phyloP scores from a whole-genome alignment of 2,113 vertebrate species.

The Acanthisitta chloris region DNA sequence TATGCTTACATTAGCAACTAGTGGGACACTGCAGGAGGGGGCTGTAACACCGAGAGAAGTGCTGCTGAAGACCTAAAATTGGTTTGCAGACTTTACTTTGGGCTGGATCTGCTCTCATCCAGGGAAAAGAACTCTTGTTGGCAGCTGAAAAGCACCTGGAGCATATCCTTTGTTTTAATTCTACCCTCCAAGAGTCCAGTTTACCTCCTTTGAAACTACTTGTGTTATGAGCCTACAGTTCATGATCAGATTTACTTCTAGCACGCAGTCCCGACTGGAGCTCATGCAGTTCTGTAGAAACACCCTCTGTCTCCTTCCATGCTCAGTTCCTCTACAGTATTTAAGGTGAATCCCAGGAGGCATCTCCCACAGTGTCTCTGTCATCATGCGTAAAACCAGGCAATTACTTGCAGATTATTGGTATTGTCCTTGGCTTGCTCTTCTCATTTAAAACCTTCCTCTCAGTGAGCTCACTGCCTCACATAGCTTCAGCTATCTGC shows the following conservation, averaged over 20 bases:
- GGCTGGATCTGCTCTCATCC: background rate
- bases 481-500: constrained; percentile 33
- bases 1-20: background rate
- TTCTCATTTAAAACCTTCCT: constrained; percentile 42
- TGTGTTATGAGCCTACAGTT: background rate
- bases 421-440: constrained; percentile 44
- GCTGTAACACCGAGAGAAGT: background rate
- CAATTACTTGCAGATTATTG: constrained; percentile 50
- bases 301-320: background rate
- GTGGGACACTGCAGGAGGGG: background rate
- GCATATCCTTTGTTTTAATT: background rate
- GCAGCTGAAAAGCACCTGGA: background rate
- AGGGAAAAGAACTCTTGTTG: background rate
- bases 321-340: background rate
- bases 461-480: background rate
- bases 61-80: background rate
- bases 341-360: constrained; percentile 7
- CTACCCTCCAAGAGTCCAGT: background rate
- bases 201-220: background rate
- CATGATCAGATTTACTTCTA: background rate
- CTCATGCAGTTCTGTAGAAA: background rate
- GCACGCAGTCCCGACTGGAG: background rate
- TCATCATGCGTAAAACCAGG: background rate
- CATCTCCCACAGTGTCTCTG: background rate
- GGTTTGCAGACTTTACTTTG: background rate